Evolutionary conservation across 2,113 vertebrate species (phyloP), one percentile per base, ranked within the genome.

Genomic region (Poicephalus gulielmi): DNA sequence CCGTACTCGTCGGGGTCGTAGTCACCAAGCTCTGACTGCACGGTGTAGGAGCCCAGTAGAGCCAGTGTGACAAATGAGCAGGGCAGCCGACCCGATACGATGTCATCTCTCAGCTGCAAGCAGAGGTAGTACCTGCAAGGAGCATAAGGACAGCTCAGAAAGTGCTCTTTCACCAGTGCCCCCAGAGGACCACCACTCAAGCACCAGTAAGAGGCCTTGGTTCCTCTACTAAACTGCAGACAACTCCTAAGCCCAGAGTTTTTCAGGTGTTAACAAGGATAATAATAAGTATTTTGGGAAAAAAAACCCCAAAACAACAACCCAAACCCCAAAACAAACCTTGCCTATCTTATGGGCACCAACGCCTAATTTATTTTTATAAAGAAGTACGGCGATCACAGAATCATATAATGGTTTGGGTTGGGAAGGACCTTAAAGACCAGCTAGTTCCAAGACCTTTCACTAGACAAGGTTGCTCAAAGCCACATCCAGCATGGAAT

Each of bases 61-160:
- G 99, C 98, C 71, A 99, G 98, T 0, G 99, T 99, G 96, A 99
- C 98, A 0, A 99, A 99, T 3, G 99, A 99, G 97, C 99, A 99
- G 47, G 99, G 99, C 92, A 99, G 98, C 39, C 99, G 98, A 6
- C 99, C 99, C 0, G 99, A 99, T 41, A 99, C 98, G 3, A 99
- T 99, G 82, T 99, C 99, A 50, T 99, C 99, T 63, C 99, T 97
- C 90, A 99, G 96, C 96, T 99, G 99, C 88, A 99, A 97, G 97
- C 99, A 99, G 97, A 99, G 98, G 98, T 99, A 99, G 98, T 99
- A 99, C 98, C 99, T 99, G 97, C 47, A 94, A 43, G 15, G 37
- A 94, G 50, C 95, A 60, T 33, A 80, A 7, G 18, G 9, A 30
- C 3, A 4, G n/a, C 46, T 88, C 24, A 88, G 18, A 71, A 43